phyloP scores from a whole-genome alignment of 1,140 invertebrate genomes.

The Atta texana region DNA sequence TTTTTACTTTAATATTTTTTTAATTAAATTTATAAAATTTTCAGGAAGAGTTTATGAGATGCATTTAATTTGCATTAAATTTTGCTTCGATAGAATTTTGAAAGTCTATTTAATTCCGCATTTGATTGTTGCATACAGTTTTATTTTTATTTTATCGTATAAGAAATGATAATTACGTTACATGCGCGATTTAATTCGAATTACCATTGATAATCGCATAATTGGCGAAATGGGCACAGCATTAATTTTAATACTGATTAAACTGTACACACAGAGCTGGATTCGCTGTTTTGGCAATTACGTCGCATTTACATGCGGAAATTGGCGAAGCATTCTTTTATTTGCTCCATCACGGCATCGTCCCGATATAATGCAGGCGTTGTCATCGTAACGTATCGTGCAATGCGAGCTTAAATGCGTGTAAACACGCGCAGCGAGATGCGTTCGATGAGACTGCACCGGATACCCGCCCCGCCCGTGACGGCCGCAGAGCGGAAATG shows the following conservation, averaged over 20 bases:
- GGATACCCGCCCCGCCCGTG: background rate
- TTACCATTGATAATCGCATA: constrained; percentile 47
- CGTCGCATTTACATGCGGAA: constrained; percentile 62
- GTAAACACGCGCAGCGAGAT: constrained; percentile 29
- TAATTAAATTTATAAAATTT: background rate
- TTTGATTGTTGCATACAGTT: background rate
- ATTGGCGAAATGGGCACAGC: constrained; percentile 52
- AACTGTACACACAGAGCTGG: background rate
- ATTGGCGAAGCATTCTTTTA: constrained; percentile 57
- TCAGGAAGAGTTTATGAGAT: too few species aligned
- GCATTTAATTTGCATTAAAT: background rate
- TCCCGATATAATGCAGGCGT: constrained; percentile 46
- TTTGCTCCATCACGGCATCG: constrained; percentile 23
- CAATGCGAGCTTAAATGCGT: constrained; percentile 35
- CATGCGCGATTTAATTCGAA: constrained; percentile 45
- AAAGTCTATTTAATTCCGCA: background rate
- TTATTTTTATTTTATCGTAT: constrained; percentile 1
- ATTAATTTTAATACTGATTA: constrained; percentile 61
- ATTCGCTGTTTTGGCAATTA: constrained; percentile 59
- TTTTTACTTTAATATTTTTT: background rate
- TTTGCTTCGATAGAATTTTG: background rate
- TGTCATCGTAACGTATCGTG: constrained; percentile 60
- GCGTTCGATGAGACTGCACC: constrained; percentile 41
- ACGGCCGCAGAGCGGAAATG: constrained; percentile 70
- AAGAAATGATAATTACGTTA: constrained; percentile 47